Evolutionary conservation across 2,113 vertebrate species (phyloP), one percentile per base, ranked within the genome.

Genomic region (Bostrychus sinensis): DNA sequence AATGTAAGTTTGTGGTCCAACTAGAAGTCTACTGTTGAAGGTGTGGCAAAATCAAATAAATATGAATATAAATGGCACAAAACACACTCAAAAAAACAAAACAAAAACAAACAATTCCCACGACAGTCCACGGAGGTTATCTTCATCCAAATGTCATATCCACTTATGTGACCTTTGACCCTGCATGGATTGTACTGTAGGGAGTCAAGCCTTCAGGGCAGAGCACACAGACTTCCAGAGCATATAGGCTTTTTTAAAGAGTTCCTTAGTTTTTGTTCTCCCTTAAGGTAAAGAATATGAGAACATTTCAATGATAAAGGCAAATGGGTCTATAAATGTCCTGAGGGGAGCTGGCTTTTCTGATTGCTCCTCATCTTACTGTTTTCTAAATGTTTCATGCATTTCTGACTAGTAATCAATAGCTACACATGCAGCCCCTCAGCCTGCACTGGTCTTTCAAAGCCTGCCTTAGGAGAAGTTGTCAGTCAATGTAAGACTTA

Each of bases 351-450:
- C 68, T 77, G 84, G 79, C 80, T 73, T 62, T 72, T 66, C 74
- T 90, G 85, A 90, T 89, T 86, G 81, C 78, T 79, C 63, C 77
- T 86, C 84, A 90, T 90, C 86, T 89, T 69, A 67, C 82, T 61
- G 80, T 87, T 90, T 91, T 82, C 87, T 87, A 87, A 84, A 90
- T 86, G 88, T 87, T 91, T 90, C 79, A 85, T 71, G 75, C 72
- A 88, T 76, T 60, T 80, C 88, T 89, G 89, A 91, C 89, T 81
- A 75, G 75, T 89, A 91, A 93, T 92, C 91, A 91, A 93, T 93
- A 92, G 66, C 78, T 80, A 83, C 83, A 88, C 75, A 89, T 89
- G 85, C 90, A 88, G 84, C 81, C 84, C 75, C 67, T 67, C 72
- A 67, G 80, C 78, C 72, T 64, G 75, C 79, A 11, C 61, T 56